Conservation (phyloP, 2,797 vertebrate species). For the Masticophis lateralis region DNA sequence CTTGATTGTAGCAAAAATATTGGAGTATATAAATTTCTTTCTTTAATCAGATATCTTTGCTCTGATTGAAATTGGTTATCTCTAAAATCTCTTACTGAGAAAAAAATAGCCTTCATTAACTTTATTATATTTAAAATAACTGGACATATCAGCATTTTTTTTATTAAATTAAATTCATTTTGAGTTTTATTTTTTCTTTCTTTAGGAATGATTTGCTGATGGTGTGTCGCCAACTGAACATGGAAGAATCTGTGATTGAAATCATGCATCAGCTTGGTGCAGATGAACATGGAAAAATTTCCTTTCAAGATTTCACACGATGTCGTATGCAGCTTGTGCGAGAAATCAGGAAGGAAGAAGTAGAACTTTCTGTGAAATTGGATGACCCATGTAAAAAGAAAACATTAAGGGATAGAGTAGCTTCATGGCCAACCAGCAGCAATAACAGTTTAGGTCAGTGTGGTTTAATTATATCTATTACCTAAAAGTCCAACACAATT, state of each 20-base stretch:
- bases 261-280: constrained; percentile 78
- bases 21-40: not conserved
- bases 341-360: constrained; percentile 83
- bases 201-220: constrained; percentile 83
- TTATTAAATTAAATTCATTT: constrained; percentile 37
- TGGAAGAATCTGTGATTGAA: constrained; percentile 78
- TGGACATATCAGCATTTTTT: constrained; percentile 17
- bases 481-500: not conserved
- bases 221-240: constrained; percentile 81
- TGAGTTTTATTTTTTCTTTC: constrained; percentile 31
- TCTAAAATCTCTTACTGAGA: constrained; percentile 1
- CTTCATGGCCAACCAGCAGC: constrained; percentile 79
- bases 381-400: constrained; percentile 71
- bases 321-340: constrained; percentile 77
- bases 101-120: not conserved
- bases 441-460: constrained; percentile 80
- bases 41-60: not conserved
- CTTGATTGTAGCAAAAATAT: not conserved
- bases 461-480: constrained; percentile 13
- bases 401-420: constrained; percentile 67
- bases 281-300: constrained; percentile 78
- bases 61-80: not conserved
- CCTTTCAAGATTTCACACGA: constrained; percentile 81
- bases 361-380: constrained; percentile 71
- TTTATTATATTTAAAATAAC: constrained; percentile 12